Percentiles rank a stretch among this genome's conserved stretches.
Evolutionary conservation across 2,888 invertebrate genomes (phyloP).

Genomic region (Epirrhoe alternata): DNA sequence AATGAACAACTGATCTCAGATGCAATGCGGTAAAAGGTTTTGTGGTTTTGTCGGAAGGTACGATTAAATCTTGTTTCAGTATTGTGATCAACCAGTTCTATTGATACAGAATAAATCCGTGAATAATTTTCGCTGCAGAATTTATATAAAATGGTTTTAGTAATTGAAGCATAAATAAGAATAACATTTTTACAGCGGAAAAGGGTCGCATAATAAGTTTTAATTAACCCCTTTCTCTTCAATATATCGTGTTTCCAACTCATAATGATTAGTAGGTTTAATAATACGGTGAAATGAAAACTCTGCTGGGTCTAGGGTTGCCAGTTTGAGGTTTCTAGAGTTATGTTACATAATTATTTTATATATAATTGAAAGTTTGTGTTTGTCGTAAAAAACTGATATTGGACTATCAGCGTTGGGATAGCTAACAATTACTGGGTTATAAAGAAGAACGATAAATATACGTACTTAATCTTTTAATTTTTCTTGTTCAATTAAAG

Average conservation of each 20-base stretch:
- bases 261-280: constrained; percentile 60
- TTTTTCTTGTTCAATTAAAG: too few species aligned
- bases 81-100: not conserved
- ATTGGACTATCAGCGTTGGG: too few species aligned
- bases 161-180: not conserved
- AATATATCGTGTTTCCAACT: constrained; percentile 52
- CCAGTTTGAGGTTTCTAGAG: constrained; percentile 8
- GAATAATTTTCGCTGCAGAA: not conserved
- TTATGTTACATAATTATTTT: not conserved
- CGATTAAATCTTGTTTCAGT: not conserved
- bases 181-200: constrained; percentile 21
- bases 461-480: too few species aligned
- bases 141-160: not conserved
- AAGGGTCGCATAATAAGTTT: constrained; percentile 29
- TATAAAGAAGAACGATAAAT: too few species aligned
- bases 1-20: not conserved
- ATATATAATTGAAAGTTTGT: not conserved
- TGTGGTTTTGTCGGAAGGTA: constrained; percentile 1
- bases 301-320: constrained; percentile 34
- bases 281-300: constrained; percentile 54
- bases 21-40: constrained; percentile 7
- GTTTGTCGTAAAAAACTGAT: not conserved
- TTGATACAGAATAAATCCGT: not conserved
- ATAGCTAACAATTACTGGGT: too few species aligned
- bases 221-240: constrained; percentile 42